Base-by-base conservation (phyloP, 2,888 invertebrate species). In the Scotopteryx bipunctaria region DNA sequence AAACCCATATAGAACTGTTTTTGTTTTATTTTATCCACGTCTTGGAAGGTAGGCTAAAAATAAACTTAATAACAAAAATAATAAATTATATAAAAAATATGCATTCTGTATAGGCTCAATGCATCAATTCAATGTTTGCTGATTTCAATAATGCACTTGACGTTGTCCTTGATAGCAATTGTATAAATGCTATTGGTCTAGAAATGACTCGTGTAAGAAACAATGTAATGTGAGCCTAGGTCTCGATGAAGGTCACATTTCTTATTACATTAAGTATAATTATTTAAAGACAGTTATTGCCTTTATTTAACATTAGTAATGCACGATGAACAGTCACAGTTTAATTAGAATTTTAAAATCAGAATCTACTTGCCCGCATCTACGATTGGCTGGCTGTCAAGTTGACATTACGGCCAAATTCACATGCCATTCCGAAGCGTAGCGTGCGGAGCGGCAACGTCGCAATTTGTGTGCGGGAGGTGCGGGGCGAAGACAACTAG, bases 381-480 rank as follows among this genome's bases (percentile, higher is more conserved):
- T 31, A 65, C 65, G 69, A 71, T 69, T 66, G 66, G 67, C 63
- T 64, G 62, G 63, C 63, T 48, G 36, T 64, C 55, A 53, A 74
- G 68, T 73, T 76, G 71, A 69, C 67, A 71, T 71, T 70, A 74
- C 69, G 71, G 71, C 73, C 74, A 75, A 79, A 75, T 75, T 76
- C 76, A 70, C 69, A 67, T 71, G 70, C 59, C 66, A 63, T 63
- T 60, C 68, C 66, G 63, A 64, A 63, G 63, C 61, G 70, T 73
- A 68, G 66, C 60, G 60, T 42, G 42, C 68, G 59, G 81, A 79
- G 75, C 75, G 88, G 88, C 88, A 89, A 86, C 87, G 81, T 80
- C 86, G 87, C 83, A 64, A 55, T 59, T 66, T 49, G 50, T 53
- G 48, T 65, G 60, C 59, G 66, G 56, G 40, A 35, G 61, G 62